phyloP scores from a whole-genome alignment of 2,113 vertebrate genomes.

The Cyprinodon brontotheroides region DNA sequence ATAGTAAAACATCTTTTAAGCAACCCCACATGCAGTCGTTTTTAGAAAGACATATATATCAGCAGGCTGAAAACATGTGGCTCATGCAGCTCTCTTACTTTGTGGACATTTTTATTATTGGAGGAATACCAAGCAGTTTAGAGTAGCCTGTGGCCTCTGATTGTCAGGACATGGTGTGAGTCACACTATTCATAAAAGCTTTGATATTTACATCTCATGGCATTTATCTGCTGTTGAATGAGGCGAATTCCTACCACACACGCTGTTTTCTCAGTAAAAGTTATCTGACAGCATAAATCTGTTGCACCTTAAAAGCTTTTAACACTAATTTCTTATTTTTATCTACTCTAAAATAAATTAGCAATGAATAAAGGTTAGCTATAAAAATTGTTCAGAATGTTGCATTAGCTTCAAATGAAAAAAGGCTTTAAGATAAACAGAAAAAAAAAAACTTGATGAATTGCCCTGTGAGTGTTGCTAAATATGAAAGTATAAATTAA shows the following conservation, averaged over 20 bases:
- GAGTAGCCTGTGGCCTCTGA: not conserved
- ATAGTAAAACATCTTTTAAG: not conserved
- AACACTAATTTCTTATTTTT: not conserved
- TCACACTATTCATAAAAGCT: constrained; percentile 1
- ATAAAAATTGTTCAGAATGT: not conserved
- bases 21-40: not conserved
- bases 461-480: not conserved
- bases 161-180: not conserved
- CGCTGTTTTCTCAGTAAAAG: not conserved
- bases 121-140: not conserved
- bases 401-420: not conserved
- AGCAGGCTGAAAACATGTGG: not conserved
- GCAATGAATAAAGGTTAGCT: not conserved
- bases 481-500: constrained; percentile 11
- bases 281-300: not conserved
- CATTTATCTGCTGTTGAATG: not conserved
- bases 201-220: not conserved
- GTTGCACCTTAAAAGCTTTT: not conserved
- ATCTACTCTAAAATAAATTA: not conserved
- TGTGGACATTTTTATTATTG: not conserved
- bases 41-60: not conserved
- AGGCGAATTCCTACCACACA: no score
- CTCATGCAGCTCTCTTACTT: not conserved
- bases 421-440: not conserved
- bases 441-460: no score